phyloP scores from a whole-genome alignment of 2,797 vertebrate genomes.

The Periophthalmus magnuspinnatus region DNA sequence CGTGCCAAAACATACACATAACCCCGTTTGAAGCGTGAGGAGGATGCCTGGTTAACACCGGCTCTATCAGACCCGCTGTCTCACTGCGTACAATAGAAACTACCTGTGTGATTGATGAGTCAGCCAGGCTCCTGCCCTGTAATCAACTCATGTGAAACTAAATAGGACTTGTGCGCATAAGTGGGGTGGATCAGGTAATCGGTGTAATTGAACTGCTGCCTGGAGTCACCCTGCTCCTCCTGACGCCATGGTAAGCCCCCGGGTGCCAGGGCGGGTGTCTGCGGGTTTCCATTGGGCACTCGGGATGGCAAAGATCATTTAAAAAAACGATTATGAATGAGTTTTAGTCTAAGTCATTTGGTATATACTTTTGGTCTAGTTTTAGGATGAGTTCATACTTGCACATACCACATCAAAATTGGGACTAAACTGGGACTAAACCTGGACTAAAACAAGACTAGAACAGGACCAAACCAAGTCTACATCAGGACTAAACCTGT shows the following conservation, averaged over 20 bases:
- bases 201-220: slow-evolving; percentile 59
- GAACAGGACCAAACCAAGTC: no score
- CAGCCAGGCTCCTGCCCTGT: slow-evolving; percentile 38
- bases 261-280: slow-evolving; percentile 27
- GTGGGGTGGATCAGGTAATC: slow-evolving; percentile 51
- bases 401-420: no score
- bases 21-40: not conserved
- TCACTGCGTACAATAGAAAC: slow-evolving; percentile 25
- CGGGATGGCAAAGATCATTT: not conserved
- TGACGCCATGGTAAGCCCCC: slow-evolving; percentile 32
- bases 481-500: no score
- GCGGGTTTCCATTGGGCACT: not conserved
- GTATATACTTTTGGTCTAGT: no score
- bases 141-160: slow-evolving; percentile 43
- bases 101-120: slow-evolving; percentile 45
- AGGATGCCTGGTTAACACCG: not conserved
- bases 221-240: slow-evolving; percentile 34
- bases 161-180: slow-evolving; percentile 17
- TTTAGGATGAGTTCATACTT: no score
- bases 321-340: not conserved
- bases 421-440: no score
- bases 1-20: not conserved
- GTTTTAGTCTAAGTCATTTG: no score
- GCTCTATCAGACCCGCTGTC: slow-evolving; percentile 20
- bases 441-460: no score